phyloP scores from a whole-genome alignment of 2,113 vertebrate species.

The Cyprinodon variegatus region DNA sequence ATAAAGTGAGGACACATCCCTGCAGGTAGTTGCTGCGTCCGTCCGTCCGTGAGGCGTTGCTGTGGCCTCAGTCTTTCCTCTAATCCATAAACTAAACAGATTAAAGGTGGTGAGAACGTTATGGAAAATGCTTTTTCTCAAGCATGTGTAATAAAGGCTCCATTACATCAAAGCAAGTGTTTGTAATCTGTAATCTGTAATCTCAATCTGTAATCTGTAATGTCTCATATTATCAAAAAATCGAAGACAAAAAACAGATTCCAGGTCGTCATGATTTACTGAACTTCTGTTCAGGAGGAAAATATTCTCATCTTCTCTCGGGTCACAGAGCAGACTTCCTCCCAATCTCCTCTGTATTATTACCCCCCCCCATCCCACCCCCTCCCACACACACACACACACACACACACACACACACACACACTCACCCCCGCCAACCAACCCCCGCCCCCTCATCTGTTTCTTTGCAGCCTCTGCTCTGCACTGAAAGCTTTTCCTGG shows the following conservation, averaged over 20 bases:
- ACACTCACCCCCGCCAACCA: conserved; percentile 12
- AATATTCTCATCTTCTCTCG: too few species aligned
- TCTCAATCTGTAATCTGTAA: too few species aligned
- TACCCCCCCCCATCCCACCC: conserved; percentile 45
- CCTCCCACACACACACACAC: not conserved
- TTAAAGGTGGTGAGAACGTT: not conserved
- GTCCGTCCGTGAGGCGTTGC: not conserved
- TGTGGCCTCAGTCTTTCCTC: not conserved
- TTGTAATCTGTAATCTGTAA: too few species aligned
- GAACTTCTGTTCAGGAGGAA: too few species aligned
- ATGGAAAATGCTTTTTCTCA: too few species aligned
- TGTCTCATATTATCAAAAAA: too few species aligned
- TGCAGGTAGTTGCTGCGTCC: not conserved
- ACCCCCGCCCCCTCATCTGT: conserved; percentile 13
- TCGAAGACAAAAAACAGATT: too few species aligned
- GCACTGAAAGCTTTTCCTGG: not conserved
- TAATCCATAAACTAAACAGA: not conserved
- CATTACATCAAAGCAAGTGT: too few species aligned
- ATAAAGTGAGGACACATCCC: not conserved
- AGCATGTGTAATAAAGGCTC: too few species aligned
- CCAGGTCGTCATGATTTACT: too few species aligned
- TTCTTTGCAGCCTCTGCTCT: not conserved
- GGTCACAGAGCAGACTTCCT: not conserved
- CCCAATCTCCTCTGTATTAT: conserved; percentile 49
- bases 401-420: too few species aligned